Conservation (phyloP, 2,888 invertebrate species). For the Agrilus cyanescens region DNA sequence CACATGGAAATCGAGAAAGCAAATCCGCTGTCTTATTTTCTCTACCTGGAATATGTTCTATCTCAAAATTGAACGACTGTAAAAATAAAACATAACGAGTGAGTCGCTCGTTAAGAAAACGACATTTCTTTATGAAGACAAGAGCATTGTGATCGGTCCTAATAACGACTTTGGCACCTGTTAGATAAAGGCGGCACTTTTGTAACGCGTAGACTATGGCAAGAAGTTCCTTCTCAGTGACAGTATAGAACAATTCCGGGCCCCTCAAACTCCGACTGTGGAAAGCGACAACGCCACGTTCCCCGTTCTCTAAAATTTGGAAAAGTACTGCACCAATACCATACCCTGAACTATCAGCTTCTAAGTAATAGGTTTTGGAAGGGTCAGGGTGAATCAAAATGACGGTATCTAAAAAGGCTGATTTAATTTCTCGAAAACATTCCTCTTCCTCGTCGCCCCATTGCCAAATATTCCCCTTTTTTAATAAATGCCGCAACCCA, state of each 20-base stretch:
- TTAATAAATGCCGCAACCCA: slow-evolving; percentile 8
- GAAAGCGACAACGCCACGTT: slow-evolving; percentile 3
- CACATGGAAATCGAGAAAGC: slow-evolving; percentile 17
- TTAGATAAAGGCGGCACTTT: background rate
- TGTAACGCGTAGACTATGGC: slow-evolving; percentile 15
- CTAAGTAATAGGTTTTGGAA: slow-evolving; percentile 2
- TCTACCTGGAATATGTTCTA: slow-evolving; percentile 15
- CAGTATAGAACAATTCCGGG: slow-evolving; percentile 7
- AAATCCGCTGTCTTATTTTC: slow-evolving; percentile 19
- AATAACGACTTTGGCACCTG: slow-evolving; percentile 10
- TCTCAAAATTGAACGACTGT: slow-evolving; percentile 14
- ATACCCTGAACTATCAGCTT: slow-evolving; percentile 8
- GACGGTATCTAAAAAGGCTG: slow-evolving; percentile 6
- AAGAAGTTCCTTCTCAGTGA: slow-evolving; percentile 19
- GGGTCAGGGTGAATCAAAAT: slow-evolving; percentile 5
- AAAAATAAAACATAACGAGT: slow-evolving; percentile 16
- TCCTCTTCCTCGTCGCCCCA: slow-evolving; percentile 8
- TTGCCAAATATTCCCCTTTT: slow-evolving; percentile 9
- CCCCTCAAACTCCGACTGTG: slow-evolving; percentile 3
- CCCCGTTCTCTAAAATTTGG: background rate
- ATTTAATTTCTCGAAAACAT: slow-evolving; percentile 5
- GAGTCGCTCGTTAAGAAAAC: slow-evolving; percentile 13
- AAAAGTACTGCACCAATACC: slow-evolving; percentile 9
- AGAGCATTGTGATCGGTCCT: slow-evolving; percentile 19
- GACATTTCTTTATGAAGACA: slow-evolving; percentile 15